Percentiles rank a stretch among this genome's conserved stretches.
phyloP scores from a whole-genome alignment of 2,888 invertebrate species.

The Macrosoma leucophasiata region DNA sequence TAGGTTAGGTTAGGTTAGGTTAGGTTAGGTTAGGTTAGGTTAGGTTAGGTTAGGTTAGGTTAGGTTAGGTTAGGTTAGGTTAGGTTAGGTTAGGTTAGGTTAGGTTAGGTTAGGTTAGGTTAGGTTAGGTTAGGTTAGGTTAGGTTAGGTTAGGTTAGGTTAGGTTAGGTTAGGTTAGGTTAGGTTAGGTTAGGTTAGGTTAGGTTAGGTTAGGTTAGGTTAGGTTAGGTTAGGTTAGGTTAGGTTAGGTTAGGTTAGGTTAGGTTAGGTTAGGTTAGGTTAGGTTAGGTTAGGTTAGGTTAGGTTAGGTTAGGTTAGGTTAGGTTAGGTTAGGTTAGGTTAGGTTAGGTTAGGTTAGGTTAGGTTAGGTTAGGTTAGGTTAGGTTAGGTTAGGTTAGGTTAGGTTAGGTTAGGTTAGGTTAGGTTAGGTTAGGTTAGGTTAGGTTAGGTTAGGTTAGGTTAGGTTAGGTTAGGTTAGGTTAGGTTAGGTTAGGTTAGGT shows the following conservation, averaged over 20 bases:
- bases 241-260: slow-evolving; percentile 16
- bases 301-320: slow-evolving; percentile 26
- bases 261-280: slow-evolving; percentile 24
- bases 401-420: slow-evolving; percentile 23
- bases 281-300: slow-evolving; percentile 27
- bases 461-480: slow-evolving; percentile 21
- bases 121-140: slow-evolving; percentile 18
- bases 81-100: slow-evolving; percentile 17
- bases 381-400: slow-evolving; percentile 23
- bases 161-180: slow-evolving; percentile 17
- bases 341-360: slow-evolving; percentile 20
- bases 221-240: slow-evolving; percentile 12
- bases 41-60: slow-evolving; percentile 17
- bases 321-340: slow-evolving; percentile 25
- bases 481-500: slow-evolving; percentile 20
- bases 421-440: slow-evolving; percentile 23
- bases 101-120: slow-evolving; percentile 16
- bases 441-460: slow-evolving; percentile 24
- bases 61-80: slow-evolving; percentile 14
- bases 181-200: slow-evolving; percentile 16
- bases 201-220: slow-evolving; percentile 9
- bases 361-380: slow-evolving; percentile 26
- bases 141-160: slow-evolving; percentile 18
- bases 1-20: slow-evolving; percentile 17
- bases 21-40: slow-evolving; percentile 16